Percentiles rank a stretch among this genome's conserved stretches.
phyloP scores from a whole-genome alignment of 1,140 invertebrate species.

The Heliconius hewitsoni region DNA sequence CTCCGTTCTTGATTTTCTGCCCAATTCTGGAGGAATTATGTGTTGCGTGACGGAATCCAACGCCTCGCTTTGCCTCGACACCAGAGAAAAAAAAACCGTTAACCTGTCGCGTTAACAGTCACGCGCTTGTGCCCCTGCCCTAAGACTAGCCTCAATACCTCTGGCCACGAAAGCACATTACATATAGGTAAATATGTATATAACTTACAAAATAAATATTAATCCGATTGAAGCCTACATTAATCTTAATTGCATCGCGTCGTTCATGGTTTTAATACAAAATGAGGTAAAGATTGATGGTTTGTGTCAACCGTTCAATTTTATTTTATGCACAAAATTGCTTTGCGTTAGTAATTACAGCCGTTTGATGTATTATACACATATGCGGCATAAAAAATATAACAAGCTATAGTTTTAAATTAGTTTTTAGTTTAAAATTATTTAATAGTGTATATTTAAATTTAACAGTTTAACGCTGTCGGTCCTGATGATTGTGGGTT shows the following conservation, averaged over 20 bases:
- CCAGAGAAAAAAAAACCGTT: too few relatives aligned
- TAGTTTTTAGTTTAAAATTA: background rate
- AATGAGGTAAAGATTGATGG: conserved; percentile 12
- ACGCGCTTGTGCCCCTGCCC: background rate
- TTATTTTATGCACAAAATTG: conserved; percentile 11
- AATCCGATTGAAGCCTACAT: background rate
- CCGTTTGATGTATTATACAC: conserved; percentile 5
- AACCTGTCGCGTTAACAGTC: too few relatives aligned
- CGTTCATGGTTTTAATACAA: background rate
- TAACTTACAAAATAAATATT: background rate
- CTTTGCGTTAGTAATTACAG: conserved; percentile 5
- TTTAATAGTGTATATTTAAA: background rate
- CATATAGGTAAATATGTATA: background rate
- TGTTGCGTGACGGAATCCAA: too few relatives aligned
- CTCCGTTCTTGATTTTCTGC: too few relatives aligned
- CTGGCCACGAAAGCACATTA: too few relatives aligned
- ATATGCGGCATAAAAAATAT: background rate
- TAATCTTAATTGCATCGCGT: conserved; percentile 10
- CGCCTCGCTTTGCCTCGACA: too few relatives aligned
- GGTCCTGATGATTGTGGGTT: too few relatives aligned
- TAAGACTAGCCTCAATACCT: too few relatives aligned
- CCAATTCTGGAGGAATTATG: too few relatives aligned
- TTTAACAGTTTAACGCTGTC: background rate
- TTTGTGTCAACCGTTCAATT: conserved; percentile 5
- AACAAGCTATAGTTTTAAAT: background rate